A percentile compares a stretch with the other conserved stretches of the same genome.
Conservation (phyloP, 2,888 invertebrate genomes). For the Xylota segnis region DNA sequence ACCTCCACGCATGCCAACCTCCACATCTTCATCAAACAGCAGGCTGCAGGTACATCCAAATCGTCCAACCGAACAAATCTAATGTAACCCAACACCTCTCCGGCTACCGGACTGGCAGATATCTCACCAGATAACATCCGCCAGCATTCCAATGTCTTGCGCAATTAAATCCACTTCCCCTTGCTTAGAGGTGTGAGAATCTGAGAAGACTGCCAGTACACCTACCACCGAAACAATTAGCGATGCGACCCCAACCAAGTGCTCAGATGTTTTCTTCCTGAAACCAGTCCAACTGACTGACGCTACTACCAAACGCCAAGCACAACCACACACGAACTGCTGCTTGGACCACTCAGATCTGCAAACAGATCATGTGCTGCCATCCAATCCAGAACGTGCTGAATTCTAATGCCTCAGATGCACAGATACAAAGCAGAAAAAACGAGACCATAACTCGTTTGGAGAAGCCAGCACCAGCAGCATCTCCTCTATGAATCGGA, state of each 20-base stretch:
- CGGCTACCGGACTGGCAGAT: conserved; percentile 48
- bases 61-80: conserved; percentile 8
- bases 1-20: neutral
- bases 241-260: conserved; percentile 65
- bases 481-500: conserved; percentile 62
- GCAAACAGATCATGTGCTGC: conserved; percentile 57
- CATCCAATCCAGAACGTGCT: conserved; percentile 57
- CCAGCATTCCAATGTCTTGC: conserved; percentile 50
- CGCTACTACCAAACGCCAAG: conserved; percentile 31
- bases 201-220: conserved; percentile 49
- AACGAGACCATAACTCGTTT: conserved; percentile 55
- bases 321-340: conserved; percentile 62
- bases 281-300: conserved; percentile 55
- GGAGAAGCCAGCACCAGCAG: conserved; percentile 9
- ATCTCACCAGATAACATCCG: conserved; percentile 58
- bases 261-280: conserved; percentile 73
- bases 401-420: conserved; percentile 58
- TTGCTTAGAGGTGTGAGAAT: conserved; percentile 61
- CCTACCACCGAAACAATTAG: conserved; percentile 62
- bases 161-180: conserved; percentile 66
- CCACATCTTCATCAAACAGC: neutral
- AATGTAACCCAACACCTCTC: conserved; percentile 48
- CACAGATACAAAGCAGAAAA: conserved; percentile 28
- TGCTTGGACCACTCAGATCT: conserved; percentile 6
- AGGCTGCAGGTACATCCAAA: neutral